Evolutionary conservation across 1,140 invertebrate species (phyloP), one percentile per base, ranked within the genome.

Genomic region (Periplaneta americana): DNA sequence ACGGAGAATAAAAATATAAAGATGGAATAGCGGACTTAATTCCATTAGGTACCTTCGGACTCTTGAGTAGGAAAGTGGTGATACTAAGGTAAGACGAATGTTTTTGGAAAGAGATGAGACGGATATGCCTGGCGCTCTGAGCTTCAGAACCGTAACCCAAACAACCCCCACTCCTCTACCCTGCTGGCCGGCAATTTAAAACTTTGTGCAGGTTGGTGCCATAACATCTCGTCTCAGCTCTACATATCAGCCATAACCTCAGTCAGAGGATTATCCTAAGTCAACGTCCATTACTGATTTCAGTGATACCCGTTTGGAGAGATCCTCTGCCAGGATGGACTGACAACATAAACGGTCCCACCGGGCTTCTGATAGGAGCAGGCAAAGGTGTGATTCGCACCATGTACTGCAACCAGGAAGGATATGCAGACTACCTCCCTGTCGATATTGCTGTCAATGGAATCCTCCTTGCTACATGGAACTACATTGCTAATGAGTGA

Each of bases 281-380:
- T 8, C 22, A 6, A 66, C 4, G 22, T 6, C 6, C 28, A 66
- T 28, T 28, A 11, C n/a, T n/a, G n/a, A 66, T 66, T 66, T 66
- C 22, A 92, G 91, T 96, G 6, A 94, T 95, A 84, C 94, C 95
- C n/a, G 90, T 95, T 33, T 95, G 93, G 93, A 92, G 92, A 83
- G 94, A 95, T 83, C 95, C 95, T 0, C 83, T 95, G 9, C 94
- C 94, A 0, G 96, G 97, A 34, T 99, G 98, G 98, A 97, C 96
- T 3, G 97, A 98, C 85, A 98, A 98, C 86, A 94, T 97, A 81
- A 98, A 98, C 86, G 96, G 96, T 33, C 96, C 96, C 0, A 96
- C 94, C 35, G 96, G 94, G 18, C 87, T 95, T 0, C 86, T 95
- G 8, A 94, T 94, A 35, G 94, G 93, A 5, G 93, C 93, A 74